Conservation (phyloP, 2,888 invertebrate species). For the Gasteruption jaculator region DNA sequence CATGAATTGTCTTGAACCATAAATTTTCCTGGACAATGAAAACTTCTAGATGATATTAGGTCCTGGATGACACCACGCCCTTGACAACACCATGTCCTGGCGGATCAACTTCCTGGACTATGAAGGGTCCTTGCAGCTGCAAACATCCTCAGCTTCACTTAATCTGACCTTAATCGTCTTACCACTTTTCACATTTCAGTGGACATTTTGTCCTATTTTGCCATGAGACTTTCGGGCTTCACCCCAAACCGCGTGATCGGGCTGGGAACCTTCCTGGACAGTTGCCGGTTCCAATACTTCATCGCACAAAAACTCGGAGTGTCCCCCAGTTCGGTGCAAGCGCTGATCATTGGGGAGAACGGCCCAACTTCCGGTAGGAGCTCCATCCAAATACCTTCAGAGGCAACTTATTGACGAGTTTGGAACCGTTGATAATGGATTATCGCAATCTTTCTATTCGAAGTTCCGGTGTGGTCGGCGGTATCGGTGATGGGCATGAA, state of each 20-base stretch:
- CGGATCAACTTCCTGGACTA: too few relatives aligned
- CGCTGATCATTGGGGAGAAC: conserved; percentile 58
- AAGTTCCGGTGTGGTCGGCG: conserved; percentile 59
- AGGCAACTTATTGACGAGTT: conserved; percentile 59
- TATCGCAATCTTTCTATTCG: conserved; percentile 20
- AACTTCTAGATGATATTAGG: too few relatives aligned
- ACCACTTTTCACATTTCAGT: too few relatives aligned
- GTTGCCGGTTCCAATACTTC: conserved; percentile 55
- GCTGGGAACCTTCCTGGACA: conserved; percentile 59
- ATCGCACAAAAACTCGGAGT: conserved; percentile 55
- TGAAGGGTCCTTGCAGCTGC: too few relatives aligned
- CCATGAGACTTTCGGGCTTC: conserved; percentile 60
- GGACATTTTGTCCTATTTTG: conserved; percentile 57
- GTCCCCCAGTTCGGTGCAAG: conserved; percentile 55
- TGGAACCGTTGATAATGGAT: conserved; percentile 52
- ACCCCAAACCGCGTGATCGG: conserved; percentile 57
- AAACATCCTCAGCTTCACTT: too few relatives aligned
- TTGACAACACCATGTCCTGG: too few relatives aligned
- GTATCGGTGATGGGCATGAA: conserved; percentile 57
- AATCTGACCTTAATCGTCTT: too few relatives aligned
- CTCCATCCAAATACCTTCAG: conserved; percentile 55
- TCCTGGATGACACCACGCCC: too few relatives aligned
- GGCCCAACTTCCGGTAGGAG: conserved; percentile 53
- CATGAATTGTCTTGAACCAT: too few relatives aligned
- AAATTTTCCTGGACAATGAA: too few relatives aligned